These are phyloP conservation scores for Zoanthus sansibaricus DNA, from an alignment of 92 coral and sea anemone species.

Conservation along the genomic window DNA sequence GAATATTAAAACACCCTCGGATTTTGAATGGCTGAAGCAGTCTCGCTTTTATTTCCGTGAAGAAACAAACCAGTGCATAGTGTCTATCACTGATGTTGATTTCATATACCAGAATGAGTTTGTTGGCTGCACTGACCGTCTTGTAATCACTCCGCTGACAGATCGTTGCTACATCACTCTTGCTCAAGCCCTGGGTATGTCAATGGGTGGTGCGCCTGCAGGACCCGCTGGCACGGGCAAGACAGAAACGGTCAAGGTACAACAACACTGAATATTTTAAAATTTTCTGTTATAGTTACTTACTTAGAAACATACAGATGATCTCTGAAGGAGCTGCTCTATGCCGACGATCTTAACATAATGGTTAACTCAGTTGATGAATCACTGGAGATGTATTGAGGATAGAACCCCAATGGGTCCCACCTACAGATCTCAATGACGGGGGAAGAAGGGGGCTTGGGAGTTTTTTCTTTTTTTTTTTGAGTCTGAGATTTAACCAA, in stretches of 20 bases:
- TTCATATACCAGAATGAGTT: conserved; percentile 97
- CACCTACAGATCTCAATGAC: background rate
- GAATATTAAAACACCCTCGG: conserved; percentile 90
- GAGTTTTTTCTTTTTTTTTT: no score
- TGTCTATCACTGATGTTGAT: conserved; percentile 98
- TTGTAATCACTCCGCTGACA: conserved; percentile 97
- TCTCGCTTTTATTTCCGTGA: conserved; percentile 98
- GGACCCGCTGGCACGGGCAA: conserved; percentile 99
- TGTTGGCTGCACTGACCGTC: conserved; percentile 97
- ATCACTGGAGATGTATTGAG: no score
- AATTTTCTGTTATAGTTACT: no score
- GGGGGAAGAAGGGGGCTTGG: background rate
- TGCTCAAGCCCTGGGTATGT: conserved; percentile 99
- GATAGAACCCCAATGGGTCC: no score
- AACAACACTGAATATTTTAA: no score
- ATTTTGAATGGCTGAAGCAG: conserved; percentile 99
- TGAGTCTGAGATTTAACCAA: no score
- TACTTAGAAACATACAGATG: no score
- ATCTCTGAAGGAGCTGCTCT: no score
- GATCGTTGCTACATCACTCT: conserved; percentile 99
- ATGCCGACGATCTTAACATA: no score
- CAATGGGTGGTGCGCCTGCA: conserved; percentile 99
- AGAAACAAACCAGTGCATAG: conserved; percentile 95
- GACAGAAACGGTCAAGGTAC: conserved; percentile 95
- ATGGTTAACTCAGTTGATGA: no score